phyloP scores from a whole-genome alignment of 2,113 vertebrate species.

The Eudyptes chrysolophus region DNA sequence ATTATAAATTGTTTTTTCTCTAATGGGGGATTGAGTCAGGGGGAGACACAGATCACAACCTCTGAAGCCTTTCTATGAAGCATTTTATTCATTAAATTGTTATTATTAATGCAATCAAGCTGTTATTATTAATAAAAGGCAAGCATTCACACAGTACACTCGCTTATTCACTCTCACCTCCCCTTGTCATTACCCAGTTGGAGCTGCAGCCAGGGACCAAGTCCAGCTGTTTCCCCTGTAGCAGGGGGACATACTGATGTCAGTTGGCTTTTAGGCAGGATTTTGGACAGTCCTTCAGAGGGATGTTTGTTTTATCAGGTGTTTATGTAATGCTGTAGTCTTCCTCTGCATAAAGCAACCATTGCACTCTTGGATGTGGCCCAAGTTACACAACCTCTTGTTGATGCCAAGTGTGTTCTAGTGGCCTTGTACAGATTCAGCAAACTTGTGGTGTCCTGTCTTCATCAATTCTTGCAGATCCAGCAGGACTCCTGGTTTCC shows the following conservation, averaged over 20 bases:
- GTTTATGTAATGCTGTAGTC: neutral
- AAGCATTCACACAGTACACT: neutral
- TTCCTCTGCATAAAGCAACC: neutral
- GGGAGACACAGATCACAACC: neutral
- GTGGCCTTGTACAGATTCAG: neutral
- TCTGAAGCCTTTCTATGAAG: neutral
- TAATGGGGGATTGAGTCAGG: too few species aligned
- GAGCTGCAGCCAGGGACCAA: neutral
- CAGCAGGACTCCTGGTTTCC: neutral
- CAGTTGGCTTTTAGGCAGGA: neutral
- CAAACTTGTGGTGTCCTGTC: fast-evolving
- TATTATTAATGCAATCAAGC: neutral
- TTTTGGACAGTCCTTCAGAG: neutral
- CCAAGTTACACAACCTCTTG: fast-evolving
- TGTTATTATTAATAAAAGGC: neutral
- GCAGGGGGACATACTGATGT: too few species aligned
- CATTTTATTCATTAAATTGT: neutral
- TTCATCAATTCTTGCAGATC: neutral
- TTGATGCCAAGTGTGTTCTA: neutral
- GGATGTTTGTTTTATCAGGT: neutral
- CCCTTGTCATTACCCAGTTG: neutral
- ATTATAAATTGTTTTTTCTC: neutral
- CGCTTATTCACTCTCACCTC: neutral
- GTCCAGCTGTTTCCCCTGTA: neutral
- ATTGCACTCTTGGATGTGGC: neutral